A percentile compares a stretch with the other conserved stretches of the same genome.
These are phyloP conservation scores for Ectropis grisescens DNA, from an alignment of 1,140 invertebrate species.

Conservation along the genomic window DNA sequence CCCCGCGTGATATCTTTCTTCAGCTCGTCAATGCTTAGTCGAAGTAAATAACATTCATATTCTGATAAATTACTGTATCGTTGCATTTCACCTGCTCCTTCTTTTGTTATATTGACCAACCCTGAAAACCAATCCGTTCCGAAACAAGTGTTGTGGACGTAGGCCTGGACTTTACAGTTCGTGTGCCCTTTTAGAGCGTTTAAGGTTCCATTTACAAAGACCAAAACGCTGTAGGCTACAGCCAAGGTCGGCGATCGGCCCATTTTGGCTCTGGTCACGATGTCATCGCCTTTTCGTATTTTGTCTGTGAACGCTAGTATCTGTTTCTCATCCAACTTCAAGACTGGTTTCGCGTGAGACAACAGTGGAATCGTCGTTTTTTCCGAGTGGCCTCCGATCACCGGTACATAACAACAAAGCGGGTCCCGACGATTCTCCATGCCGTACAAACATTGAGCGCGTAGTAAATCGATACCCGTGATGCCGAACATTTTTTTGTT, in stretches of 20 bases:
- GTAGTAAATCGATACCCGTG: constrained; percentile 26
- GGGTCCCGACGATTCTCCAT: constrained; percentile 64
- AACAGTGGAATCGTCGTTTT: constrained; percentile 78
- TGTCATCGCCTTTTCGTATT: constrained; percentile 74
- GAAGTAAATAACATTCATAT: constrained; percentile 32
- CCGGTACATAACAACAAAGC: constrained; percentile 72
- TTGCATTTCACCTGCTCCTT: constrained; percentile 30
- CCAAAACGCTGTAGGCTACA: constrained; percentile 75
- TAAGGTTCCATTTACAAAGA: constrained; percentile 9
- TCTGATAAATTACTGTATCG: constrained; percentile 25
- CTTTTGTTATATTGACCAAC: constrained; percentile 17
- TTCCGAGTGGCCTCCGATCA: constrained; percentile 80
- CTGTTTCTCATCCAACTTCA: constrained; percentile 68
- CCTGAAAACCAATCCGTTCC: constrained; percentile 21
- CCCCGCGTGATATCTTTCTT: constrained; percentile 32
- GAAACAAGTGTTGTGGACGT: constrained; percentile 42
- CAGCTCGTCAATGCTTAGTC: constrained; percentile 26
- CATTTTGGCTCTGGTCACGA: constrained; percentile 74
- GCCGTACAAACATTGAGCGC: constrained; percentile 76
- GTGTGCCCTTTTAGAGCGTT: constrained; percentile 15
- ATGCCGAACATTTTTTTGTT: constrained; percentile 64
- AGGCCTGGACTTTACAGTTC: constrained; percentile 23
- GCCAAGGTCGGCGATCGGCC: constrained; percentile 76
- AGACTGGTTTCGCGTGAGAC: constrained; percentile 70
- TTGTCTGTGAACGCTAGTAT: constrained; percentile 63